A percentile compares a stretch with the other conserved stretches of the same genome.
phyloP scores from a whole-genome alignment of 2,113 vertebrate species.

The Mystacornis crossleyi region DNA sequence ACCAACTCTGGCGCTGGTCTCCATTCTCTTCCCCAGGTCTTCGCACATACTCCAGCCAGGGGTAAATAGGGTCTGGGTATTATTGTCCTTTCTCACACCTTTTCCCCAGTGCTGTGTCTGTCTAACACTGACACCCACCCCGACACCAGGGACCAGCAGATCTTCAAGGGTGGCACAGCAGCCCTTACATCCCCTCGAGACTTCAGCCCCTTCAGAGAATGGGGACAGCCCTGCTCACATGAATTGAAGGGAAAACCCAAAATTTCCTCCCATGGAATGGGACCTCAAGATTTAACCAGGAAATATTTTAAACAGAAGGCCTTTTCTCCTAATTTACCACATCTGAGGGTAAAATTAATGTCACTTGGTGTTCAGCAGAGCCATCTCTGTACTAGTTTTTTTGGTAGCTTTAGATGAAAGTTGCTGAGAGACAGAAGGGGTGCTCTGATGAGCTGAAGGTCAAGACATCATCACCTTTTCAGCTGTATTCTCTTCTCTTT shows the following conservation, averaged over 20 bases:
- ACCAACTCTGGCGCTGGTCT: background rate
- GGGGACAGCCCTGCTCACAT: accelerated
- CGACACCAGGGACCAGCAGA: background rate
- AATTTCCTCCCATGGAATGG: background rate
- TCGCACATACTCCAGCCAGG: background rate
- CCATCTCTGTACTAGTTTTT: background rate
- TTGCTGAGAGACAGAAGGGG: background rate
- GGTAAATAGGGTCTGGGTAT: background rate
- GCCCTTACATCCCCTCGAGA: accelerated
- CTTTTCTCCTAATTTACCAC: background rate
- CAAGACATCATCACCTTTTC: background rate
- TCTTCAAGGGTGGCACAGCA: background rate
- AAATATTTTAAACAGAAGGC: background rate
- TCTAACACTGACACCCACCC: background rate
- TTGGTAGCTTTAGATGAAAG: constrained; percentile 27
- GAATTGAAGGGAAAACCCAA: background rate
- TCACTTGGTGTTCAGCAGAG: background rate
- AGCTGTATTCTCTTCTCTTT: background rate
- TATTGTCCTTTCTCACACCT: background rate
- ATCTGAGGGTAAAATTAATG: background rate
- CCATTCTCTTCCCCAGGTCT: background rate
- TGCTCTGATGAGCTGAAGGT: constrained; percentile 7
- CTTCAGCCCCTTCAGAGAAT: background rate
- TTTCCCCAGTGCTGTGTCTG: background rate
- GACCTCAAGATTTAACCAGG: background rate